Evolutionary conservation across 1,140 invertebrate genomes (phyloP), one percentile per base, ranked within the genome.

Genomic region (Sycophila sp.): DNA sequence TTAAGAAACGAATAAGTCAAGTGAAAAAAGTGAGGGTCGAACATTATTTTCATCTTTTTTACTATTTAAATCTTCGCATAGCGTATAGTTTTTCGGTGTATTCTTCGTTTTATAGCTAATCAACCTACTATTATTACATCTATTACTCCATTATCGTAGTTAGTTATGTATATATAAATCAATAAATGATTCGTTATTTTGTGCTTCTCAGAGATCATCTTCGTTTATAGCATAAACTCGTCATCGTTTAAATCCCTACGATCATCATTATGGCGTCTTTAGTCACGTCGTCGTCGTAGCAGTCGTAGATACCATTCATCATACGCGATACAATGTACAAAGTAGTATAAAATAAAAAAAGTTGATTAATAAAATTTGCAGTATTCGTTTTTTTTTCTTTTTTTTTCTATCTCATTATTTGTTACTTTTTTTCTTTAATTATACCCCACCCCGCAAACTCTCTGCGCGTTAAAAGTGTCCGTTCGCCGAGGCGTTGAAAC

Each of bases 301-400:
- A 65, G 38, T 66, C 40, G 24, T 64, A 70, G 36, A 47, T 66
- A 66, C 53, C 60, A 65, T 70, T 63, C 64, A 64, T 71, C 36
- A 70, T 40, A 80, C 78, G 80, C 80, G 75, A 80, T 81, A 83
- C 77, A 83, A 82, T 85, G 78, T 85, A 85, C 77, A 85, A 85
- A 85, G 78, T 85, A 83, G 81, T 86, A 85, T 78, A 85, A 85
- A 84, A 83, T 83, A 81, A 84, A 85, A 79, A 83, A 80, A 79
- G 74, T 71, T 65, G 76, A 75, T 80, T 82, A 77, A 81, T 83
- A 81, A 84, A 83, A 82, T 80, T 83, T 78, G 73, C 80, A 78
- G 77, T 79, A 80, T 79, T 75, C 36, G 28, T 58, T 34, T 26
- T 51, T 30, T 51, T 69, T 42, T 40, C 34, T 53, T n/a, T n/a